Base-by-base conservation (phyloP, 2,888 invertebrate species). In the Oligia fasciuncula region DNA sequence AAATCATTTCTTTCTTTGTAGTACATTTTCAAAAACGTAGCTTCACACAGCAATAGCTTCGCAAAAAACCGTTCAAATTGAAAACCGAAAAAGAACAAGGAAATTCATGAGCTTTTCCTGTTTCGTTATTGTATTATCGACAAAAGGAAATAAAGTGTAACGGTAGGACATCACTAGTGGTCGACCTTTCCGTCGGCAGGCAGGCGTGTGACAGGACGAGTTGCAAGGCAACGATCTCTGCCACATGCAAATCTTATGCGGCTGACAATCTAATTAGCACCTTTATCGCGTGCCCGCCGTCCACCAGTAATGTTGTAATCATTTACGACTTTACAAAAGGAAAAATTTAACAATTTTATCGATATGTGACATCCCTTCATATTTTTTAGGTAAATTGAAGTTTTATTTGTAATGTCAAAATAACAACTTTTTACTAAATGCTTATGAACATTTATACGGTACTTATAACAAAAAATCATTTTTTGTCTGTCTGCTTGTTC, bases 251-350 rank as follows among this genome's bases (percentile, higher is more conserved):
- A 91, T 91, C 85, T 87, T 86, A 82, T 78, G 84, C 89, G 86
- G 79, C 84, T 89, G 89, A 92, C 92, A 90, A 90, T 83, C 89
- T 90, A 87, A 91, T 92, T 92, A 91, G 86, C 91, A 89, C 89
- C 81, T 91, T 86, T 80, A 89, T 87, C 86, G 87, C 85, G 84
- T 87, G 87, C 85, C 72, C 73, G 74, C 68, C 67, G 78, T 73
- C 84, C 65, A 77, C 77, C 79, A 83, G 74, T 75, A 81, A 80
- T 79, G 72, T 81, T 66, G 81, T 79, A 77, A 84, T 87, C 80
- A 71, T 85, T 85, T 86, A 86, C 76, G 60, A 68, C 51, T 77
- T 78, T 57, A 81, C 35, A 62, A 79, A 60, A 60, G 49, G 40
- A 62, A 77, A 73, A 76, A 67, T n/a, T 5, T 19, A 14, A 13